phyloP scores from a whole-genome alignment of 2,888 invertebrate species.

The Leucania comma region DNA sequence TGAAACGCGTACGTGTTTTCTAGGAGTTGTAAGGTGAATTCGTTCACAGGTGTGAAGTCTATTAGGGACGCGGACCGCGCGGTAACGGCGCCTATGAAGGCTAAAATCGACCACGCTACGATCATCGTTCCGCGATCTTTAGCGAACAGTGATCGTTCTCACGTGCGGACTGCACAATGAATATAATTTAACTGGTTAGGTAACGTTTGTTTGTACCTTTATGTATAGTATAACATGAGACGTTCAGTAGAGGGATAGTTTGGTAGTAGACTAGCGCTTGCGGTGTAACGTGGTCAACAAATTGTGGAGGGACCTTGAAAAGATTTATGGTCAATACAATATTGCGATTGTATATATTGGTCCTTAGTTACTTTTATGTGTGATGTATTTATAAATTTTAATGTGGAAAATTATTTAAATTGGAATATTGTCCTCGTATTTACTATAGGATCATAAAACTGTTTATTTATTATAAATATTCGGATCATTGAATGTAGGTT shows the following conservation, averaged over 20 bases:
- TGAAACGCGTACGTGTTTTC: slow-evolving; percentile 82
- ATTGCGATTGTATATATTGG: background rate
- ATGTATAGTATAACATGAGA: slow-evolving; percentile 50
- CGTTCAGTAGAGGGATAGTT: slow-evolving; percentile 54
- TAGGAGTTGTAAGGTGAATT: slow-evolving; percentile 81
- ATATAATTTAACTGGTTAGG: slow-evolving; percentile 80
- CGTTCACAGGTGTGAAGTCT: slow-evolving; percentile 79
- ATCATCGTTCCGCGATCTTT: slow-evolving; percentile 70
- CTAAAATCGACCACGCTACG: slow-evolving; percentile 78
- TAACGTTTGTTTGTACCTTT: slow-evolving; percentile 69
- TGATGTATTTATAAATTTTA: background rate
- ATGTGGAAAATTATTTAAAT: background rate
- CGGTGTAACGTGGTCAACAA: slow-evolving; percentile 18
- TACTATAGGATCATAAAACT: background rate
- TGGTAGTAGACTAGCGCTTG: slow-evolving; percentile 12
- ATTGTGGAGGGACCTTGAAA: slow-evolving; percentile 30
- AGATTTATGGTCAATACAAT: slow-evolving; percentile 44
- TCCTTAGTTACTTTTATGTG: background rate
- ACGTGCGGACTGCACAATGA: slow-evolving; percentile 79
- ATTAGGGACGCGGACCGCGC: slow-evolving; percentile 74
- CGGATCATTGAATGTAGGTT: background rate
- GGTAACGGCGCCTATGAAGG: slow-evolving; percentile 71
- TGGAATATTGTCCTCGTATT: slow-evolving; percentile 3
- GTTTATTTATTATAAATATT: background rate
- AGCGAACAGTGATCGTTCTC: slow-evolving; percentile 75